Base-by-base conservation (phyloP, 2,113 vertebrate genomes). In the Drymodes brunneopygia region DNA sequence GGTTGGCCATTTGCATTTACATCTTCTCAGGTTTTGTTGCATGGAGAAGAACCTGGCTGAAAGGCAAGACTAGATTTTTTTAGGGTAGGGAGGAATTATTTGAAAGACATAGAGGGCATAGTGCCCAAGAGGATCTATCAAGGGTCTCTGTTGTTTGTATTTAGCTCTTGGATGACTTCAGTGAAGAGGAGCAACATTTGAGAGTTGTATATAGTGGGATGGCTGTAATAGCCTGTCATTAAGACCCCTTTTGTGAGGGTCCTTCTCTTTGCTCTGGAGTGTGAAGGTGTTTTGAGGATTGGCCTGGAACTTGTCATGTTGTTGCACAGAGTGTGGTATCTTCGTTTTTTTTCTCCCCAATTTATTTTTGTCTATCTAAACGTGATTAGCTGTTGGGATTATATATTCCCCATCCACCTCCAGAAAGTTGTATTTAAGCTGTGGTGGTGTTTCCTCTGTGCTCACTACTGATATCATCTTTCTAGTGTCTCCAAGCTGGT, bases 31-130 rank as follows among this genome's bases (percentile, higher is more conserved):
- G 4, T 28, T 47, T 91, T 44, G 48, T 28, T 44, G 1, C 21
- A 10, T 51, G 61, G 83, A 40, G 54, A 73, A 45, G 47, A 78
- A 56, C 36, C 44, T 81, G 65, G 7, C 77, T 87, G 61, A 87
- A 91, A 47, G 51, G 70, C 40, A 81, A n/a, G 38, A 15, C 42
- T 47, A 28, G 57, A 51, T 29, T 50, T 60, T 77, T 86, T 70
- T 60, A 73, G 28, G 3, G 4, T 78, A 20, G 35, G 38, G 56
- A 40, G 23, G 11, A 47, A 5, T 38, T 56, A 0, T 45, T 33
- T 81, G 50, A 62, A 81, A 70, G 64, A 11, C 0, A 0, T 8
- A 45, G 48, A 61, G 22, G 35, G 6, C 4, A 1, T 21, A 18
- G 19, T 92, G 48, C 45, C n/a, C 3, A 6, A 44, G 35, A 8